These are phyloP conservation scores for Phoeniculus purpureus DNA, from an alignment of 2,797 vertebrate species.

Conservation along the genomic window DNA sequence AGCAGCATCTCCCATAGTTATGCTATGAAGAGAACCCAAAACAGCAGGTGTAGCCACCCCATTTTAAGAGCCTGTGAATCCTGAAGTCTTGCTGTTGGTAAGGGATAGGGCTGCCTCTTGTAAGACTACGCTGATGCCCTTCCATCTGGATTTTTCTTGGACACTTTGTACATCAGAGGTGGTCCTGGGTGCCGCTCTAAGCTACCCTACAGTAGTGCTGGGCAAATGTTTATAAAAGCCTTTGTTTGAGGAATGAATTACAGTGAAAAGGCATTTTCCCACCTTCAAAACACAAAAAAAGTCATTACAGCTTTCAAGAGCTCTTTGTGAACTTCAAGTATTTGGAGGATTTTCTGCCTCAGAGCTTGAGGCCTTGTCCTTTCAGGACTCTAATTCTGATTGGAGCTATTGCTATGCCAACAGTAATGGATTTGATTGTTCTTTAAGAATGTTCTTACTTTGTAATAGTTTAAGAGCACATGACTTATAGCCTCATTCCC, in stretches of 20 bases:
- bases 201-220: background rate
- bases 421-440: background rate
- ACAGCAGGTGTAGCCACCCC: background rate
- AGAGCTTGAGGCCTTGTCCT: background rate
- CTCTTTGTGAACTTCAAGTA: background rate
- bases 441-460: background rate
- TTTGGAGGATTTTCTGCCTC: background rate
- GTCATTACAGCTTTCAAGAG: background rate
- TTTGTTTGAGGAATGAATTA: background rate
- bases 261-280: background rate
- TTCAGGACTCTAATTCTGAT: background rate
- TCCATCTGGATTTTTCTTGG: background rate
- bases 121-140: background rate
- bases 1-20: background rate
- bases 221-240: background rate
- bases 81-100: background rate
- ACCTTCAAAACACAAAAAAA: background rate
- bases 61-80: background rate
- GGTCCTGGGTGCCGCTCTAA: background rate
- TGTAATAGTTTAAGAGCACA: background rate
- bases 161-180: background rate
- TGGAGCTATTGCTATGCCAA: background rate
- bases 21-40: conserved; percentile 7
- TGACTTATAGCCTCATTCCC: background rate
- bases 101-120: background rate